phyloP scores from a whole-genome alignment of 2,113 vertebrate genomes.

The Nymphicus hollandicus region DNA sequence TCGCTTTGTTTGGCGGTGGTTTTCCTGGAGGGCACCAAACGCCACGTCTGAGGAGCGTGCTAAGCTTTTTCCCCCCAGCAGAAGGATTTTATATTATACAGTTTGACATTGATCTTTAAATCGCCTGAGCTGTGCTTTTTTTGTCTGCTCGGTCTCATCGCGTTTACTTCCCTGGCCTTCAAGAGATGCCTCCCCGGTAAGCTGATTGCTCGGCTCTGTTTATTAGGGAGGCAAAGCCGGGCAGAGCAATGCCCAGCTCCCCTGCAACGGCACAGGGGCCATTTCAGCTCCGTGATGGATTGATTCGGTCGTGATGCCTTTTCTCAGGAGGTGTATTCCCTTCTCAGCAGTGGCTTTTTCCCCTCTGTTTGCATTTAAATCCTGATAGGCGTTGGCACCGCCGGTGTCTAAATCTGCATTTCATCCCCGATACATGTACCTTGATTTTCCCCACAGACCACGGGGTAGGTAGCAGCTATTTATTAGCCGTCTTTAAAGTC shows the following conservation, averaged over 20 bases:
- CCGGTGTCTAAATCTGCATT: not conserved
- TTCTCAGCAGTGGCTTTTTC: not conserved
- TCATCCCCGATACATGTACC: accelerated
- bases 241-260: not conserved
- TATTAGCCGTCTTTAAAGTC: not conserved
- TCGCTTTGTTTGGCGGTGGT: not conserved
- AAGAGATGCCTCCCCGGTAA: slow-evolving; percentile 41
- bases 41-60: slow-evolving; percentile 1
- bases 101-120: slow-evolving; percentile 77
- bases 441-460: not conserved
- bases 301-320: not conserved
- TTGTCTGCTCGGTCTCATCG: slow-evolving; percentile 46
- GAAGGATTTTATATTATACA: slow-evolving; percentile 71
- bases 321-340: not conserved
- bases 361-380: not conserved
- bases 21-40: slow-evolving; percentile 41
- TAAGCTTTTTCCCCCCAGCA: slow-evolving; percentile 51
- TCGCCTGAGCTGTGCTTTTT: slow-evolving; percentile 73
- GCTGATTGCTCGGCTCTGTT: slow-evolving; percentile 49
- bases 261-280: not conserved
- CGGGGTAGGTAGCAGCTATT: not conserved
- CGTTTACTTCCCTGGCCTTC: slow-evolving; percentile 37
- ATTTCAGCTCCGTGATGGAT: not conserved
- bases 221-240: not conserved
- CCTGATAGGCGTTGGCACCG: not conserved